phyloP scores from a whole-genome alignment of 2,888 invertebrate species.

The Drosophila cognata region DNA sequence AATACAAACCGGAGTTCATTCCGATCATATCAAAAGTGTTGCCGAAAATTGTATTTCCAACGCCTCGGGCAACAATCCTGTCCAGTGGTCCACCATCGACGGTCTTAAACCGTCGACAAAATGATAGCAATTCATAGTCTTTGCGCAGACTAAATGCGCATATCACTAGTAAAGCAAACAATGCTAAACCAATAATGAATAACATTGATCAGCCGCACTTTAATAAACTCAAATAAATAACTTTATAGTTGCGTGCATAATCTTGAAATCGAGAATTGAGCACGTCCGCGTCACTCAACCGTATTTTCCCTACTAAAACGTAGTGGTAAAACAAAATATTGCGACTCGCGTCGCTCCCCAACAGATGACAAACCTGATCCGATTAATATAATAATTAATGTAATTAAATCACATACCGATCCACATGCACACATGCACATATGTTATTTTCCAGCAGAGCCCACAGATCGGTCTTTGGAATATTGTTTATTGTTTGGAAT shows the following conservation, averaged over 20 bases:
- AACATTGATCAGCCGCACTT: conserved; percentile 26
- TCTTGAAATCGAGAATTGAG: neutral
- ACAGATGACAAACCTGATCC: neutral
- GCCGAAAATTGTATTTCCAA: conserved; percentile 68
- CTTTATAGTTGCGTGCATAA: neutral
- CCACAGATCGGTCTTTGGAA: too few relatives aligned
- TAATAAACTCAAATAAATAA: neutral
- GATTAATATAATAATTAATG: neutral
- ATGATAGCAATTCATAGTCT: conserved; percentile 48
- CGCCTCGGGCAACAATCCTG: conserved; percentile 45
- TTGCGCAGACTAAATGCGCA: conserved; percentile 29
- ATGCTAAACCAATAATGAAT: conserved; percentile 17
- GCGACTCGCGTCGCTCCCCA: neutral
- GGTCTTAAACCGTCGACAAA: conserved; percentile 60
- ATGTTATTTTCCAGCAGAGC: neutral
- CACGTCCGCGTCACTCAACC: conserved; percentile 15
- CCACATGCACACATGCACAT: neutral
- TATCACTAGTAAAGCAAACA: conserved; percentile 25
- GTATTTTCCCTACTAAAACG: conserved; percentile 1
- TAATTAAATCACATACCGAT: conserved; percentile 1
- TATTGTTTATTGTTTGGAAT: too few relatives aligned
- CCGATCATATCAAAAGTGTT: conserved; percentile 70
- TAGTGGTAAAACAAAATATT: conserved; percentile 13
- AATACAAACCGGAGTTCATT: conserved; percentile 54
- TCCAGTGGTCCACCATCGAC: conserved; percentile 64